These are phyloP conservation scores for Tapirus terrestris DNA, from an alignment of 2,113 vertebrate species.

Conservation along the genomic window DNA sequence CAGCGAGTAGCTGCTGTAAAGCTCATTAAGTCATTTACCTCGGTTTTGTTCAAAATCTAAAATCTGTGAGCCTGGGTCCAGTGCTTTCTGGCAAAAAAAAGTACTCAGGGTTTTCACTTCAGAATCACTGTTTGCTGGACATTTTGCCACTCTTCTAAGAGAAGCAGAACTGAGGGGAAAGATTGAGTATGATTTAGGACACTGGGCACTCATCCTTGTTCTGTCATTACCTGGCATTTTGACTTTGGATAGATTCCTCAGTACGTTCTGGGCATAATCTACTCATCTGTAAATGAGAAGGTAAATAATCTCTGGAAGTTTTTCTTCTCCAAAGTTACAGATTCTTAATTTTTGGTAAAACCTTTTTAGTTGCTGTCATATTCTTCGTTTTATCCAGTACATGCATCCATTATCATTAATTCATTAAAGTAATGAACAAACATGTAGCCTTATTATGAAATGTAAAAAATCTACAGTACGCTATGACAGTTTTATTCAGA, in stretches of 20 bases:
- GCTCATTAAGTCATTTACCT: slow-evolving; percentile 33
- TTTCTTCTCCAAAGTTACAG: not conserved
- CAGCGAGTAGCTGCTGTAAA: not conserved
- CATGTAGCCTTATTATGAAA: not conserved
- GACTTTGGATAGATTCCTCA: not conserved
- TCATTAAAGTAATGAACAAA: slow-evolving; percentile 61
- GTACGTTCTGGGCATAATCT: not conserved
- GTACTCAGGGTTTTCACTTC: not conserved
- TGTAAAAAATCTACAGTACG: not conserved
- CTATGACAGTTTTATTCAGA: slow-evolving; percentile 53
- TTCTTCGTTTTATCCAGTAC: not conserved
- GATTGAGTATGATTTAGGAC: not conserved
- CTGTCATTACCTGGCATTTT: not conserved
- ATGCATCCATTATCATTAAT: not conserved
- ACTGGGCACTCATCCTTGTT: not conserved
- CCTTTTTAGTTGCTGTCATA: not conserved
- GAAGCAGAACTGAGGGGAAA: not conserved
- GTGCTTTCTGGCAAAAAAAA: not conserved
- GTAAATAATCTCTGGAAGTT: not conserved
- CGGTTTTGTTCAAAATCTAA: not conserved
- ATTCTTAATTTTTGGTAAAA: slow-evolving; percentile 9
- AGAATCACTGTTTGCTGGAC: not conserved
- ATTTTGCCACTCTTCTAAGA: not conserved
- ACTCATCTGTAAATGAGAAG: not conserved
- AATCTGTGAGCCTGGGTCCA: not conserved